Conservation (phyloP, 2,888 invertebrate genomes). For the Stenodema calcarata region DNA sequence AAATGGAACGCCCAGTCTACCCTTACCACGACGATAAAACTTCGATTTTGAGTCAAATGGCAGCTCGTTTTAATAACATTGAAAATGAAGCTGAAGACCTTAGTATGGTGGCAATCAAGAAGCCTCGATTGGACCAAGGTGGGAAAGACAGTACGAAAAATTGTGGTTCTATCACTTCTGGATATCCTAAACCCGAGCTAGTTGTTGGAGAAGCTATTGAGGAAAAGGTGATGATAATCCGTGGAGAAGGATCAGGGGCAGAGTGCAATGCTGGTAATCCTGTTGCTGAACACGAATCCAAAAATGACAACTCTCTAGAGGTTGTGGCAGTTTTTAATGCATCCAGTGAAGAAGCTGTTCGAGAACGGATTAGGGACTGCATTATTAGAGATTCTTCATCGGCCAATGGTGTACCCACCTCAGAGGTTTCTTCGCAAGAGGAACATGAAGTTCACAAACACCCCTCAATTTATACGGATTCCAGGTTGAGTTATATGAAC, state of each 20-base stretch:
- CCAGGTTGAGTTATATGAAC: not conserved
- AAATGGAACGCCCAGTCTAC: constrained; percentile 45
- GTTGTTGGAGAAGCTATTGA: constrained; percentile 73
- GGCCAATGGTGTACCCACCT: not conserved
- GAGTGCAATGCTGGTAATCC: constrained; percentile 79
- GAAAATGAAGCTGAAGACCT: constrained; percentile 18
- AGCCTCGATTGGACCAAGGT: constrained; percentile 24
- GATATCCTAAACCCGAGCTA: constrained; percentile 62
- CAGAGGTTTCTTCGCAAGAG: not conserved
- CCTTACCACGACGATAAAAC: constrained; percentile 5
- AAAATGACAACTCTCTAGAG: not conserved
- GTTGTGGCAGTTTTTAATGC: constrained; percentile 21
- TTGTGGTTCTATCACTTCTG: constrained; percentile 74
- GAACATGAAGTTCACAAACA: not conserved
- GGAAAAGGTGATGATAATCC: constrained; percentile 74
- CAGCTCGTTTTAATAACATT: constrained; percentile 48
- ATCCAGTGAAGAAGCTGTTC: constrained; percentile 22
- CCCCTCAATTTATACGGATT: not conserved
- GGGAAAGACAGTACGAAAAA: constrained; percentile 58
- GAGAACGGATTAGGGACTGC: not conserved
- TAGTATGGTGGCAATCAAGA: constrained; percentile 18
- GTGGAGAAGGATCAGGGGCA: constrained; percentile 74
- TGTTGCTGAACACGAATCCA: not conserved
- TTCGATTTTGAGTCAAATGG: constrained; percentile 51
- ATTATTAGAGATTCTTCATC: not conserved